A percentile compares a stretch with the other conserved stretches of the same genome.
These are phyloP conservation scores for Aspiorhynchus laticeps DNA, from an alignment of 2,113 vertebrate species.

Conservation along the genomic window DNA sequence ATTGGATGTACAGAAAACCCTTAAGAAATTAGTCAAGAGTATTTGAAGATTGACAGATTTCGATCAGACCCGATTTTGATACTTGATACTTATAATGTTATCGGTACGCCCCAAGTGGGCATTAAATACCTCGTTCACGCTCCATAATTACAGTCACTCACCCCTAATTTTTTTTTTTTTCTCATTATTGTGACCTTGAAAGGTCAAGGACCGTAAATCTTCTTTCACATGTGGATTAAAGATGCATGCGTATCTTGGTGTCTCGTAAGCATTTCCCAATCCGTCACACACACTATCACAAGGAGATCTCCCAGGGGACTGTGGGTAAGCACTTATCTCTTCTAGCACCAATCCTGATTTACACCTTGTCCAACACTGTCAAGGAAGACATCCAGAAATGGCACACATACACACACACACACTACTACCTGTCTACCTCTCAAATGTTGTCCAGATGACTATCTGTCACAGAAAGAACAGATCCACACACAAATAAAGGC, in stretches of 20 bases:
- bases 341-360: slow-evolving; percentile 37
- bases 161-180: background rate
- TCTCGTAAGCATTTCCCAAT: background rate
- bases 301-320: slow-evolving; percentile 14
- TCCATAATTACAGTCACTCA: background rate
- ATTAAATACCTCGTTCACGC: background rate
- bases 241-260: background rate
- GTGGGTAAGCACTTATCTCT: slow-evolving; percentile 26
- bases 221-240: background rate
- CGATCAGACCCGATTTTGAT: background rate
- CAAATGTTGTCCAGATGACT: background rate
- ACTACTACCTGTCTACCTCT: background rate
- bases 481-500: background rate
- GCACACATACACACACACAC: background rate
- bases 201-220: background rate
- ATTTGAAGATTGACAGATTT: background rate
- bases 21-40: background rate
- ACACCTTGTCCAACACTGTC: slow-evolving; percentile 29
- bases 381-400: background rate
- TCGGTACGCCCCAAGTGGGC: background rate
- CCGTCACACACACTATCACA: background rate
- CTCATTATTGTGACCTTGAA: slow-evolving; percentile 4
- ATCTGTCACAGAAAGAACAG: background rate
- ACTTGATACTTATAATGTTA: background rate
- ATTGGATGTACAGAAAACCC: background rate